A percentile compares a stretch with the other conserved stretches of the same genome.
Conservation (phyloP, 2,797 vertebrate species). For the Spinibarbus caldwelli region DNA sequence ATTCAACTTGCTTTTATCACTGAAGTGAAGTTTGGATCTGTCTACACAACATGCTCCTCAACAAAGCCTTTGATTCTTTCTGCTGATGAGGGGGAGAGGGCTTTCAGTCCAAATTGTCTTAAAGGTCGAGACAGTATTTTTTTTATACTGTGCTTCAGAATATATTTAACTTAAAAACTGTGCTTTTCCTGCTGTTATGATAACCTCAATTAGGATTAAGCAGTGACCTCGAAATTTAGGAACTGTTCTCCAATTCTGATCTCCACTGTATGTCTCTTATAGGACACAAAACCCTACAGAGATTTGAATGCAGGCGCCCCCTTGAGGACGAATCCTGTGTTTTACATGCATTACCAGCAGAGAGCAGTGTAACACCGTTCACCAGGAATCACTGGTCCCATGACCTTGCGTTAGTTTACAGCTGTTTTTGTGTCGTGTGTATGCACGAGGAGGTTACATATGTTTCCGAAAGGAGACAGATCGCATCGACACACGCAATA, state of each 20-base stretch:
- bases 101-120: neutral
- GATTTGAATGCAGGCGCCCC: neutral
- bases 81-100: neutral
- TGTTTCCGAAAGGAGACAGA: neutral
- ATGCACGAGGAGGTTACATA: neutral
- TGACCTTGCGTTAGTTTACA: slow-evolving; percentile 44
- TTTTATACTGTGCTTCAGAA: too few species aligned
- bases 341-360: neutral
- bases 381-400: neutral
- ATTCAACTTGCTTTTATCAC: too few species aligned
- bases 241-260: too few species aligned
- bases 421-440: neutral
- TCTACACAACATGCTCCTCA: neutral
- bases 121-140: neutral
- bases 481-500: slow-evolving; percentile 4
- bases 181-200: too few species aligned
- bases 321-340: neutral
- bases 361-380: neutral
- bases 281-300: neutral
- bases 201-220: neutral
- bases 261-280: neutral
- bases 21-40: too few species aligned
- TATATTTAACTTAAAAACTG: neutral
- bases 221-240: neutral
- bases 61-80: too few species aligned